Evolutionary conservation across 2,797 vertebrate genomes (phyloP).

Genomic region (Scyliorhinus canicula): DNA sequence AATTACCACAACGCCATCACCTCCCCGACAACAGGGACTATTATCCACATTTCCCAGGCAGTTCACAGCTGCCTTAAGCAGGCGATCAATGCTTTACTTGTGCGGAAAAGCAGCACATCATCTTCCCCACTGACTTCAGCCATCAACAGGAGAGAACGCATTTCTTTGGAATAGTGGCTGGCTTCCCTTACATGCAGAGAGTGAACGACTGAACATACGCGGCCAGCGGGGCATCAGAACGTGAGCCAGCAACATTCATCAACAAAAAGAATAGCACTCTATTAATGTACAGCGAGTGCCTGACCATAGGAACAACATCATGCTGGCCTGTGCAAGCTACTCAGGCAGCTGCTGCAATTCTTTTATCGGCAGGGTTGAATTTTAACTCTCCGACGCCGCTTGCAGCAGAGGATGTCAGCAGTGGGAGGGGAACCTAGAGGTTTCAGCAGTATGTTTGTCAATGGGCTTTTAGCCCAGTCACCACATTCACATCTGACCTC

Average conservation of each 20-base stretch:
- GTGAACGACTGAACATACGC: background rate
- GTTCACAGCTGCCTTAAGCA: background rate
- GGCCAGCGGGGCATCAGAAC: background rate
- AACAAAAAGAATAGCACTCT: background rate
- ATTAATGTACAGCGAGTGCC: background rate
- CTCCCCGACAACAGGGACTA: too few relatives aligned
- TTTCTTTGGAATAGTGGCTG: background rate
- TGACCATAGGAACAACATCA: background rate
- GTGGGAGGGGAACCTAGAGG: background rate
- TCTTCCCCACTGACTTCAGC: background rate
- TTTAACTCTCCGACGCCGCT: background rate
- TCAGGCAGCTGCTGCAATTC: background rate
- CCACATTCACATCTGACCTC: background rate
- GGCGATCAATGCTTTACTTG: background rate
- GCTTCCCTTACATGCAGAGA: background rate
- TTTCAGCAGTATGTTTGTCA: background rate
- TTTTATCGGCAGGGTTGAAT: background rate
- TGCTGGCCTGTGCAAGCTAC: background rate
- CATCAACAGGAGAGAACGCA: background rate
- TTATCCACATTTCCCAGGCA: too few relatives aligned
- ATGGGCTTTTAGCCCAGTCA: background rate
- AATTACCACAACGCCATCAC: too few relatives aligned
- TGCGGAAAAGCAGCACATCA: background rate
- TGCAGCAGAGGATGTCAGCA: background rate
- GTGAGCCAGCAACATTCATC: background rate